Conservation (phyloP, 2,113 vertebrate genomes). For the Oncorhynchus tshawytscha region DNA sequence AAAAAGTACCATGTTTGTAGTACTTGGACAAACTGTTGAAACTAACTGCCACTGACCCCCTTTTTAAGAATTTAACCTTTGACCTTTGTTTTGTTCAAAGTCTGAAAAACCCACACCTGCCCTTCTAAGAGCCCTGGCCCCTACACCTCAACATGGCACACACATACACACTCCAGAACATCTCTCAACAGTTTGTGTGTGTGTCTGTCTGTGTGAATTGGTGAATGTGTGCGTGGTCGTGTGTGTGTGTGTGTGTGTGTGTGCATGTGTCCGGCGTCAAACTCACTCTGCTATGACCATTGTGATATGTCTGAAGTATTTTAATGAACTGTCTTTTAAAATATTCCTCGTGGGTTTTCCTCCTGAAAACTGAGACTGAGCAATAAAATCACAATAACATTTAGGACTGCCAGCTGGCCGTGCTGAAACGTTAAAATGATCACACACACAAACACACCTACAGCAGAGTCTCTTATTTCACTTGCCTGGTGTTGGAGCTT, state of each 20-base stretch:
- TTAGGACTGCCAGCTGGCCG: conserved; percentile 38
- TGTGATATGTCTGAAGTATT: conserved; percentile 43
- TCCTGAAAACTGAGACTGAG: conserved; percentile 33
- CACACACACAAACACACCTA: neutral
- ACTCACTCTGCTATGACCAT: conserved; percentile 1
- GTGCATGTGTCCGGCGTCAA: neutral
- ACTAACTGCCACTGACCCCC: conserved; percentile 13
- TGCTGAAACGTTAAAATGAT: neutral
- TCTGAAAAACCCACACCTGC: conserved; percentile 27
- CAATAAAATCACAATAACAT: conserved; percentile 38
- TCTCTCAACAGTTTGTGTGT: conserved; percentile 13
- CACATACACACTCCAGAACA: conserved; percentile 10
- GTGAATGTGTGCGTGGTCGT: no score
- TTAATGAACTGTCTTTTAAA: conserved; percentile 59
- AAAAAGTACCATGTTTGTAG: neutral
- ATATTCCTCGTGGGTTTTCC: conserved; percentile 48
- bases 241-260: no score
- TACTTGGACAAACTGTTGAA: neutral
- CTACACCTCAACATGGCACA: neutral
- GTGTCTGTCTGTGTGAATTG: neutral
- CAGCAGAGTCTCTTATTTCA: conserved; percentile 16
- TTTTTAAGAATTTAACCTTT: conserved; percentile 30
- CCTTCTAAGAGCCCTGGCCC: conserved; percentile 13
- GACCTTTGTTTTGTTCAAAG: conserved; percentile 19
- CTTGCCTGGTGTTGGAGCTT: conserved; percentile 38